Conservation (phyloP, 2,797 vertebrate genomes). For the Acipenser transmontanus region DNA sequence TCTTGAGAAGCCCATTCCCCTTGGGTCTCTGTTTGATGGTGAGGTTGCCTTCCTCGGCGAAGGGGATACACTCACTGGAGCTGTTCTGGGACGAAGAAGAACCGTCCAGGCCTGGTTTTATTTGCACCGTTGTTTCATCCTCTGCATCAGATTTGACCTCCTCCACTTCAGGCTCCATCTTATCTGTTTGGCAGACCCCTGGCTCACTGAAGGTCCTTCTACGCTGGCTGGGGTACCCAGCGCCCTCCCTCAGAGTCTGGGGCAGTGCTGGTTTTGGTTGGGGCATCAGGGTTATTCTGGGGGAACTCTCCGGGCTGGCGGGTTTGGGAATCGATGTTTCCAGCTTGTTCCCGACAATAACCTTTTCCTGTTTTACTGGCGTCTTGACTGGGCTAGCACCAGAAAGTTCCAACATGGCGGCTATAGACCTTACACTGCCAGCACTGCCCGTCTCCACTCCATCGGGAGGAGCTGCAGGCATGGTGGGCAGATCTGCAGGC, state of each 20-base stretch:
- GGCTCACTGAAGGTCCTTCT: slow-evolving; percentile 73
- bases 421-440: slow-evolving; percentile 54
- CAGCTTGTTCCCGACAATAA: slow-evolving; percentile 15
- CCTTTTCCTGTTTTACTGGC: slow-evolving; percentile 28
- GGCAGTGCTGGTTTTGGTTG: slow-evolving; percentile 35
- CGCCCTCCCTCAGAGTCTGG: slow-evolving; percentile 33
- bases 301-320: not conserved
- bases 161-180: slow-evolving; percentile 27
- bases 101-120: slow-evolving; percentile 29
- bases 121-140: slow-evolving; percentile 47
- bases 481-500: slow-evolving; percentile 11
- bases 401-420: slow-evolving; percentile 48
- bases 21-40: slow-evolving; percentile 90
- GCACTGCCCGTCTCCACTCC: slow-evolving; percentile 35
- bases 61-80: slow-evolving; percentile 75
- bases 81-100: slow-evolving; percentile 57
- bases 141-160: slow-evolving; percentile 44
- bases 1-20: slow-evolving; percentile 45
- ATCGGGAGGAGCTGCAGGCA: not conserved
- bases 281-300: not conserved
- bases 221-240: slow-evolving; percentile 32
- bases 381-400: slow-evolving; percentile 25
- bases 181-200: slow-evolving; percentile 35
- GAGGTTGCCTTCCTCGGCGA: slow-evolving; percentile 88
- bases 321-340: not conserved